Percentiles rank a stretch among this genome's conserved stretches.
Conservation (phyloP, 2,797 vertebrate species). For the Pseudopleuronectes americanus region DNA sequence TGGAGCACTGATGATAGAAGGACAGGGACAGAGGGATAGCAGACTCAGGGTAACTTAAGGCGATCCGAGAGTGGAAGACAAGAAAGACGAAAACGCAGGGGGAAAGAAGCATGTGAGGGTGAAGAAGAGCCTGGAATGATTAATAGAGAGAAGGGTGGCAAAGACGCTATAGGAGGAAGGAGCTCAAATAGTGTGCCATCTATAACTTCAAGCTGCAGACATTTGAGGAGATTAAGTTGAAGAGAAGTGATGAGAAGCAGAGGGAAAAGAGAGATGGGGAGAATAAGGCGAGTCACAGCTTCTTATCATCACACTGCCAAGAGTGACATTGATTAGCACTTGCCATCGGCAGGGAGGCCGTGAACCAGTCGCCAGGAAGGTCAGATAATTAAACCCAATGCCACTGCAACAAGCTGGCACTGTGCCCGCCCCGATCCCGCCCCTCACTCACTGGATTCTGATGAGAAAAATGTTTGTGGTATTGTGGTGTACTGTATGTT, state of each 20-base stretch:
- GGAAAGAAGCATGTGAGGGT: constrained; percentile 8
- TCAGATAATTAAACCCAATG: constrained; percentile 78
- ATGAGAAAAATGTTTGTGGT: constrained; percentile 21
- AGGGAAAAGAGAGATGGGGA: constrained; percentile 22
- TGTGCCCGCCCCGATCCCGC: constrained; percentile 44
- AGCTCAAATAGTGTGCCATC: constrained; percentile 18
- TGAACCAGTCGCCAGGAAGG: constrained; percentile 64
- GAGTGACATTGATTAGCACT: constrained; percentile 76
- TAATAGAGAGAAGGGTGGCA: not conserved
- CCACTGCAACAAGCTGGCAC: constrained; percentile 62
- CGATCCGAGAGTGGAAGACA: not conserved
- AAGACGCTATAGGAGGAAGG: constrained; percentile 10
- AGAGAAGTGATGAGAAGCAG: constrained; percentile 48
- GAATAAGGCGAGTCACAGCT: constrained; percentile 66
- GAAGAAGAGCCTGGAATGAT: not conserved
- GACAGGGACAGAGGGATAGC: constrained; percentile 33
- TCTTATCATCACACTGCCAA: constrained; percentile 66
- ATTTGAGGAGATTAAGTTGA: constrained; percentile 42
- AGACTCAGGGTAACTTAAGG: constrained; percentile 33
- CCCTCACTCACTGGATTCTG: constrained; percentile 4
- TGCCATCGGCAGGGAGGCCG: constrained; percentile 55
- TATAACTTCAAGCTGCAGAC: constrained; percentile 34
- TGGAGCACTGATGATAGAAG: constrained; percentile 29
- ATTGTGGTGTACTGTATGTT: constrained; percentile 6
- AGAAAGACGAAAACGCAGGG: constrained; percentile 12